A percentile compares a stretch with the other conserved stretches of the same genome.
Evolutionary conservation across 1,140 invertebrate species (phyloP).

Genomic region (Pinna nobilis): DNA sequence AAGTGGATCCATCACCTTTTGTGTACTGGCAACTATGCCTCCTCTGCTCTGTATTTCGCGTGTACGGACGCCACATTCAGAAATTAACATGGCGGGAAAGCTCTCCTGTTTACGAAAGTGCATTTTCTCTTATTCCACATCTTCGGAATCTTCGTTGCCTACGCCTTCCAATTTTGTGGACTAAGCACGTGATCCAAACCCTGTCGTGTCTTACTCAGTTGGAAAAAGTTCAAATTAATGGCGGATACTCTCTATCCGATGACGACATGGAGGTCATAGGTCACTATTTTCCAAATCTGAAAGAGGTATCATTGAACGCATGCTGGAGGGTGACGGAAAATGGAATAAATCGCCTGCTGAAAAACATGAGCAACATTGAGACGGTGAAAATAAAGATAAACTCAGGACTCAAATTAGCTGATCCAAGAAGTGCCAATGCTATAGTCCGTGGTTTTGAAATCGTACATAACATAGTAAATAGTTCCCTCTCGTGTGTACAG

Average conservation of each 20-base stretch:
- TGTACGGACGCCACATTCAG: conserved; percentile 66
- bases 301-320: conserved; percentile 63
- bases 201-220: conserved; percentile 48
- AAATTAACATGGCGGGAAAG: conserved; percentile 63
- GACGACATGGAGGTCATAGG: conserved; percentile 54
- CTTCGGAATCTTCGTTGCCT: conserved; percentile 58
- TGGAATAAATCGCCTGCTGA: conserved; percentile 49
- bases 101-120: conserved; percentile 63
- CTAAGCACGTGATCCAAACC: conserved; percentile 54
- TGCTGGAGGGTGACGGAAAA: conserved; percentile 63
- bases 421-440: conserved; percentile 61
- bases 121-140: conserved; percentile 60
- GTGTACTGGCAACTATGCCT: conserved; percentile 59
- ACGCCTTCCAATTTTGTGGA: conserved; percentile 67
- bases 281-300: conserved; percentile 55
- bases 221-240: conserved; percentile 65
- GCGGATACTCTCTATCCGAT: conserved; percentile 61
- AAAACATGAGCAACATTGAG: conserved; percentile 50
- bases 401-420: conserved; percentile 59
- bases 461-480: conserved; percentile 44
- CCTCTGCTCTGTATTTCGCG: conserved; percentile 59
- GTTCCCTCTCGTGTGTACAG: conserved; percentile 5
- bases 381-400: conserved; percentile 65
- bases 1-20: conserved; percentile 59
- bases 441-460: conserved; percentile 59